Conservation (phyloP, 2,113 vertebrate genomes). For the Agapornis roseicollis region DNA sequence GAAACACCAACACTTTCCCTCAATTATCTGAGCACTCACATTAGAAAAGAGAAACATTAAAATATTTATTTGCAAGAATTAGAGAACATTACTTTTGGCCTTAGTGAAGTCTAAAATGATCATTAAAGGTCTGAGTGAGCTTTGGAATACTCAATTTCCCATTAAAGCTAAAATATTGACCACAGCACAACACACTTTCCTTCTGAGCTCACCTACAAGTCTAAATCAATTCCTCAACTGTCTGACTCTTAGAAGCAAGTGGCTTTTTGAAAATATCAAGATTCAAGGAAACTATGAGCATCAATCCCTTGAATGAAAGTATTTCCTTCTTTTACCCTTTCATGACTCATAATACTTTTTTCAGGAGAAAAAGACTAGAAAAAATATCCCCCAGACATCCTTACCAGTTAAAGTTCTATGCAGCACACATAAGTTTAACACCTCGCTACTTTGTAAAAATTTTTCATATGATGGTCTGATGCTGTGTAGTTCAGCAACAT, state of each 20-base stretch:
- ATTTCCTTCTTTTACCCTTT: not conserved
- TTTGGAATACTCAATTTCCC: slow-evolving; percentile 50
- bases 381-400: not conserved
- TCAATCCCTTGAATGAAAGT: slow-evolving; percentile 8
- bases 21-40: not conserved
- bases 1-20: slow-evolving; percentile 42
- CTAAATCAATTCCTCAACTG: slow-evolving; percentile 28
- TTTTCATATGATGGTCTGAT: not conserved
- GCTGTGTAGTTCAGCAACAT: not conserved
- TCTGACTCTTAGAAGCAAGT: slow-evolving; percentile 19
- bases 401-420: not conserved
- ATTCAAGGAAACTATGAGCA: not conserved
- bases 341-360: not conserved
- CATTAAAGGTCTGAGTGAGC: slow-evolving; percentile 22
- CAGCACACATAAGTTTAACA: not conserved
- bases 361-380: not conserved
- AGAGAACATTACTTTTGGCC: slow-evolving; percentile 25
- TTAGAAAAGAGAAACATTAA: slow-evolving; percentile 28
- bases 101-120: not conserved
- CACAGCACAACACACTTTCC: not conserved
- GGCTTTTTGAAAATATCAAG: slow-evolving; percentile 21
- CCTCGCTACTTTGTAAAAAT: not conserved
- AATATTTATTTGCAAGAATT: slow-evolving; percentile 59
- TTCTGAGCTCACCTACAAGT: slow-evolving; percentile 5
- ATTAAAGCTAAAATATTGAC: slow-evolving; percentile 48